These are phyloP conservation scores for Theodoxus fluviatilis DNA, from an alignment of 2,888 invertebrate species.

Conservation along the genomic window DNA sequence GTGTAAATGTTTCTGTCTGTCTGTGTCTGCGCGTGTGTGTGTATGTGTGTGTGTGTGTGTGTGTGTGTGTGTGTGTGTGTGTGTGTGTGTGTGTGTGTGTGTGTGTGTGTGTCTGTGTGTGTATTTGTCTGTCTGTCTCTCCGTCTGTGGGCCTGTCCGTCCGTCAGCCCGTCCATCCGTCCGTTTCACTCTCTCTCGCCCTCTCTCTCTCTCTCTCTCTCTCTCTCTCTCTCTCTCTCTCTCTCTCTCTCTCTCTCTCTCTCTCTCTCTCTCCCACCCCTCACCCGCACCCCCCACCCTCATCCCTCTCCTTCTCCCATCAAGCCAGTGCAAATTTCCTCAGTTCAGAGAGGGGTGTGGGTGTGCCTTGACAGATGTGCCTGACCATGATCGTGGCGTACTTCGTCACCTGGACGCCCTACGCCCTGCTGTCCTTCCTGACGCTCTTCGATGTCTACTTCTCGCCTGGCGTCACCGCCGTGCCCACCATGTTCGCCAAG, in stretches of 20 bases:
- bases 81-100: slow-evolving; percentile 2
- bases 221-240: too few species aligned
- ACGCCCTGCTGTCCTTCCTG: slow-evolving; percentile 31
- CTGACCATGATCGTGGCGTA: slow-evolving; percentile 30
- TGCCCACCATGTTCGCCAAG: slow-evolving; percentile 39
- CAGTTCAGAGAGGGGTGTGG: neutral
- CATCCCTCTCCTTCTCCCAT: neutral
- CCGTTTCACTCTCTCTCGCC: too few species aligned
- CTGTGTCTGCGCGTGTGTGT: slow-evolving; percentile 13
- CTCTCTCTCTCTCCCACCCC: too few species aligned
- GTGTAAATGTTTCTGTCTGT: slow-evolving; percentile 4
- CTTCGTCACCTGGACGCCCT: slow-evolving; percentile 35
- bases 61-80: slow-evolving; percentile 10
- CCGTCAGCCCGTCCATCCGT: too few species aligned
- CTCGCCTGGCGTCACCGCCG: slow-evolving; percentile 21
- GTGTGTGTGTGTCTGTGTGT: neutral
- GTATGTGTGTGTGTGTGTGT: slow-evolving; percentile 20
- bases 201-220: too few species aligned
- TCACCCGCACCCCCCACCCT: too few species aligned
- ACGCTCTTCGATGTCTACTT: slow-evolving; percentile 19
- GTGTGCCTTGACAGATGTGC: slow-evolving; percentile 31
- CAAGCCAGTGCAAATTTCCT: neutral
- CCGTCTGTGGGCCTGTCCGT: too few species aligned
- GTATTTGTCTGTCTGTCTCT: too few species aligned
- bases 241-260: too few species aligned